Percentiles rank a stretch among this genome's conserved stretches.
Conservation (phyloP, 2,113 vertebrate species). For the Brienomyrus longianalis region DNA sequence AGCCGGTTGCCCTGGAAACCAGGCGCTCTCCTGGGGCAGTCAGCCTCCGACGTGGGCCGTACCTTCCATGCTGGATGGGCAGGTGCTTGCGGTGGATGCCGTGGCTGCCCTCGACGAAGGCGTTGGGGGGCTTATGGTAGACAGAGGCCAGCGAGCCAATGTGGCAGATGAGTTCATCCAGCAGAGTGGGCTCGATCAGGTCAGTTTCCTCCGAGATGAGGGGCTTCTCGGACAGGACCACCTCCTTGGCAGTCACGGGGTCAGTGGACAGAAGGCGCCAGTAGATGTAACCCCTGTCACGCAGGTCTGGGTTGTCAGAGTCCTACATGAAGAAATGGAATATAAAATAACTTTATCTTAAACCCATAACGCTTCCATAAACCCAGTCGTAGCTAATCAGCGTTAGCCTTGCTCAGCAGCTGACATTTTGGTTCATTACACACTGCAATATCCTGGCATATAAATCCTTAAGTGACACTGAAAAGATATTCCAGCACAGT, state of each 20-base stretch:
- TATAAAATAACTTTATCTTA: neutral
- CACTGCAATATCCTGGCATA: neutral
- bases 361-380: neutral
- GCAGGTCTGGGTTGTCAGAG: slow-evolving; percentile 95
- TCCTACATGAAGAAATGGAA: slow-evolving; percentile 60
- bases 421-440: neutral
- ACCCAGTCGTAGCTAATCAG: neutral
- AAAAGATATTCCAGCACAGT: neutral
- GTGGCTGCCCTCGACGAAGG: slow-evolving; percentile 96
- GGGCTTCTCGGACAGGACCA: slow-evolving; percentile 92
- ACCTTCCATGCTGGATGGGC: slow-evolving; percentile 96
- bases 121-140: slow-evolving; percentile 96
- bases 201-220: slow-evolving; percentile 96
- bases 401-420: neutral
- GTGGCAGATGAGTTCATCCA: slow-evolving; percentile 95
- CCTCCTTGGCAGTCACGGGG: slow-evolving; percentile 94
- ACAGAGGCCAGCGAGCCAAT: slow-evolving; percentile 92
- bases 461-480: neutral
- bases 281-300: slow-evolving; percentile 97
- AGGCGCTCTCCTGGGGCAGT: neutral
- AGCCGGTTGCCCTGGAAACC: neutral
- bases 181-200: slow-evolving; percentile 87
- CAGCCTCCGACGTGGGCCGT: neutral
- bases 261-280: slow-evolving; percentile 97
- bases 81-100: slow-evolving; percentile 94